Evolutionary conservation across 1,140 invertebrate genomes (phyloP).

Genomic region (Trachymyrmex septentrionalis): DNA sequence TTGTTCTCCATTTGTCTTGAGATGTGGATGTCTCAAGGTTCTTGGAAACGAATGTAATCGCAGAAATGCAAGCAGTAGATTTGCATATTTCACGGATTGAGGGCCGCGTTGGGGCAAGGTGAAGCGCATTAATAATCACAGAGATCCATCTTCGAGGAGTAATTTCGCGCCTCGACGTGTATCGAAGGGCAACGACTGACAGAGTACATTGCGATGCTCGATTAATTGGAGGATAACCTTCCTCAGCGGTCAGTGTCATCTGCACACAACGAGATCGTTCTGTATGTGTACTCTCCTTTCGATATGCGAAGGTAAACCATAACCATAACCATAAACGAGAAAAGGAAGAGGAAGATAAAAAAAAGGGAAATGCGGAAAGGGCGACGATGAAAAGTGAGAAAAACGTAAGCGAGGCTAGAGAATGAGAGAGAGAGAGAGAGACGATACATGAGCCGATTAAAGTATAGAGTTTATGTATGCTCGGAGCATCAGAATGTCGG

Average conservation of each 20-base stretch:
- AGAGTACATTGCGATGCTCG: conserved; percentile 65
- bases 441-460: conserved; percentile 70
- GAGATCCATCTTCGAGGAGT: conserved; percentile 39
- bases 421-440: conserved; percentile 14
- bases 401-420: conserved; percentile 25
- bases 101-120: not conserved
- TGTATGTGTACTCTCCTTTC: conserved; percentile 14
- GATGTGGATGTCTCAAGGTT: conserved; percentile 12
- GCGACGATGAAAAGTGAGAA: conserved; percentile 43
- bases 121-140: conserved; percentile 62
- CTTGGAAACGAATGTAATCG: conserved; percentile 64
- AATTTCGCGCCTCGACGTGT: conserved; percentile 69
- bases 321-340: not conserved
- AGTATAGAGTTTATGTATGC: conserved; percentile 72
- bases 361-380: not conserved
- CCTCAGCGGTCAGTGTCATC: conserved; percentile 76
- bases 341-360: not conserved
- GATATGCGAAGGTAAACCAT: not conserved
- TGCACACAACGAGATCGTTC: conserved; percentile 64
- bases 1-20: not conserved
- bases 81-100: conserved; percentile 18
- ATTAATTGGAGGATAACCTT: conserved; percentile 79
- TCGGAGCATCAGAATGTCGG: conserved; percentile 64
- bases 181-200: conserved; percentile 73
- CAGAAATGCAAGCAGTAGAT: conserved; percentile 42